Conservation (phyloP, 2,113 vertebrate species). For the Rhinolophus sinicus region DNA sequence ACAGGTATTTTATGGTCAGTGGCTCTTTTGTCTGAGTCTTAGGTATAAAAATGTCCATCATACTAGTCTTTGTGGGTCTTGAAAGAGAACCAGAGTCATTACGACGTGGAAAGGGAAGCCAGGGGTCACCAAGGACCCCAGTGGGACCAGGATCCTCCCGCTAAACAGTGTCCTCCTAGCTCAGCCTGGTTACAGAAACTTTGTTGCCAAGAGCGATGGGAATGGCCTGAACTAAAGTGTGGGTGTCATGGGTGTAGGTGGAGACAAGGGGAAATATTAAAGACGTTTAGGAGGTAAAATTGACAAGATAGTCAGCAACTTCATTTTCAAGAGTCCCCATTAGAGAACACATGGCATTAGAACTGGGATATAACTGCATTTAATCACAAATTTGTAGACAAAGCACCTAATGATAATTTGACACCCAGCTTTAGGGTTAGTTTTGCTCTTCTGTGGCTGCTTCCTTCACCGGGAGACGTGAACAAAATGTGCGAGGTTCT, state of each 20-base stretch:
- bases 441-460: neutral
- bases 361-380: neutral
- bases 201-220: neutral
- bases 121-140: neutral
- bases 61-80: neutral
- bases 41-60: neutral
- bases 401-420: neutral
- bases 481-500: neutral
- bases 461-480: neutral
- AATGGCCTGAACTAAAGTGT: neutral
- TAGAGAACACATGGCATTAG: neutral
- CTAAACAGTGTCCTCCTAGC: neutral
- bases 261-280: neutral
- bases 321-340: neutral
- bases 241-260: accelerated
- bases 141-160: neutral
- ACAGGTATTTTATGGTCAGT: neutral
- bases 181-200: neutral
- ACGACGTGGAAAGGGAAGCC: neutral
- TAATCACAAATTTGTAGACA: neutral
- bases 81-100: neutral
- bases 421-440: neutral
- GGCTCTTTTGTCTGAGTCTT: neutral
- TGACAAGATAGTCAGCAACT: neutral
- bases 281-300: neutral